A percentile compares a stretch with the other conserved stretches of the same genome.
phyloP scores from a whole-genome alignment of 2,113 vertebrate genomes.

The Haemorhous mexicanus region DNA sequence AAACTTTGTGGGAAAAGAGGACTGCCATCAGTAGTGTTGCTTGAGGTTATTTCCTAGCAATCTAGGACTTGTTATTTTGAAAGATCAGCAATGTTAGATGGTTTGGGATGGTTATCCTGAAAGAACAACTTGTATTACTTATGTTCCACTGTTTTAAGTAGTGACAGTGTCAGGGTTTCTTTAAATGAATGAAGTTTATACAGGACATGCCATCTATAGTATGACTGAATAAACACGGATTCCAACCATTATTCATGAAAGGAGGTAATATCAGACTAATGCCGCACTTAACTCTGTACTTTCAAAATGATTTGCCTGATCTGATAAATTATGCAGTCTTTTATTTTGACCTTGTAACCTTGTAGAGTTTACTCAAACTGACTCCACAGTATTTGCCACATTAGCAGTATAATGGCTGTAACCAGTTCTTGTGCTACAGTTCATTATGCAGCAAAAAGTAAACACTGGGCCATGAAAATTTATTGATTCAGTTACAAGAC shows the following conservation, averaged over 20 bases:
- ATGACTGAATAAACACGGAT: slow-evolving; percentile 64
- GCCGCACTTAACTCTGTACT: slow-evolving; percentile 61
- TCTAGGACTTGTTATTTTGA: neutral
- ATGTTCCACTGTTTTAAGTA: slow-evolving; percentile 48
- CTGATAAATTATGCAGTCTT: slow-evolving; percentile 75
- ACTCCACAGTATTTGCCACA: slow-evolving; percentile 52
- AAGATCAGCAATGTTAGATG: neutral
- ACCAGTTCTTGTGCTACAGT: slow-evolving; percentile 7
- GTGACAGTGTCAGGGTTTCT: slow-evolving; percentile 39
- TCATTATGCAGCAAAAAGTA: slow-evolving; percentile 37
- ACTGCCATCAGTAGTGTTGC: neutral
- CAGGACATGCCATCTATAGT: slow-evolving; percentile 60
- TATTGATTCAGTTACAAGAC: slow-evolving; percentile 38
- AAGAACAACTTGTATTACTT: slow-evolving; percentile 7
- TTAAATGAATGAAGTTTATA: slow-evolving; percentile 65
- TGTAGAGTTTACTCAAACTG: slow-evolving; percentile 64
- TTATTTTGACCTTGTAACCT: slow-evolving; percentile 68
- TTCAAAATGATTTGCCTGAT: slow-evolving; percentile 67
- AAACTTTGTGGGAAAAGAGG: neutral
- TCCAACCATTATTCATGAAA: slow-evolving; percentile 68
- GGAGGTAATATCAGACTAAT: slow-evolving; percentile 56
- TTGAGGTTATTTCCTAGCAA: neutral
- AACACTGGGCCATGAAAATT: slow-evolving; percentile 39
- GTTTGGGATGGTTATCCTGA: neutral
- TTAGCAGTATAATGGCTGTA: slow-evolving; percentile 40